These are phyloP conservation scores for Stictonetta naevosa DNA, from an alignment of 2,113 vertebrate species.

Conservation along the genomic window DNA sequence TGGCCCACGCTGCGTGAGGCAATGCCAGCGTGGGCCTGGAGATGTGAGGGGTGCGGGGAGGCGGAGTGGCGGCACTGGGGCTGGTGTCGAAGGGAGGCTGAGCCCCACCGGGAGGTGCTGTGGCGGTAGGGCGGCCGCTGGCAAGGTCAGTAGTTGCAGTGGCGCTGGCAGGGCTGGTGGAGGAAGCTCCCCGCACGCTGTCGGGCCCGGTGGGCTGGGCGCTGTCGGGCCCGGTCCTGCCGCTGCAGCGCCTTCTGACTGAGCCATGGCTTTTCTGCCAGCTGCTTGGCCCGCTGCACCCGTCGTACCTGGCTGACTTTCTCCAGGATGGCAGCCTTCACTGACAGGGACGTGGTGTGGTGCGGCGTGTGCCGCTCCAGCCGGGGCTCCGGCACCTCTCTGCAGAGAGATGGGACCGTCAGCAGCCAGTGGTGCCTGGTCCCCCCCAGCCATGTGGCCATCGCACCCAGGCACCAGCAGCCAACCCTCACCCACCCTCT, in stretches of 20 bases:
- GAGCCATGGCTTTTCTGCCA: conserved; percentile 85
- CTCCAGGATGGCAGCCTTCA: conserved; percentile 84
- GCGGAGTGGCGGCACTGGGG: neutral
- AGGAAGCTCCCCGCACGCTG: conserved; percentile 82
- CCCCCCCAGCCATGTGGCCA: neutral
- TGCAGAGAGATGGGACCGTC: neutral
- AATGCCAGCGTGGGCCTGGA: neutral
- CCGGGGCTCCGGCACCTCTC: conserved; percentile 74
- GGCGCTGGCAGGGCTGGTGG: conserved; percentile 95
- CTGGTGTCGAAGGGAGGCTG: neutral
- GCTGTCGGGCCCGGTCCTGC: conserved; percentile 90
- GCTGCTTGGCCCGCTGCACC: conserved; percentile 88
- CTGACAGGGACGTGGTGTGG: conserved; percentile 72
- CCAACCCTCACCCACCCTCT: neutral
- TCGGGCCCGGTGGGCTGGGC: conserved; percentile 80
- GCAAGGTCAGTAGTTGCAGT: conserved; percentile 88
- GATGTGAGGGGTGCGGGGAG: neutral
- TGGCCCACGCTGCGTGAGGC: neutral
- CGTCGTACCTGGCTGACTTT: conserved; percentile 87
- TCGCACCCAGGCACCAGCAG: neutral
- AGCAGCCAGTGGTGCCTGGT: fast-evolving
- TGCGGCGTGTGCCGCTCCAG: conserved; percentile 71
- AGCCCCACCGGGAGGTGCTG: neutral
- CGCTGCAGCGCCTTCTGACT: conserved; percentile 89
- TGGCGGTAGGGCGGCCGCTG: neutral